Conservation (phyloP, 2,888 invertebrate genomes). For the Lasius fuliginosus region DNA sequence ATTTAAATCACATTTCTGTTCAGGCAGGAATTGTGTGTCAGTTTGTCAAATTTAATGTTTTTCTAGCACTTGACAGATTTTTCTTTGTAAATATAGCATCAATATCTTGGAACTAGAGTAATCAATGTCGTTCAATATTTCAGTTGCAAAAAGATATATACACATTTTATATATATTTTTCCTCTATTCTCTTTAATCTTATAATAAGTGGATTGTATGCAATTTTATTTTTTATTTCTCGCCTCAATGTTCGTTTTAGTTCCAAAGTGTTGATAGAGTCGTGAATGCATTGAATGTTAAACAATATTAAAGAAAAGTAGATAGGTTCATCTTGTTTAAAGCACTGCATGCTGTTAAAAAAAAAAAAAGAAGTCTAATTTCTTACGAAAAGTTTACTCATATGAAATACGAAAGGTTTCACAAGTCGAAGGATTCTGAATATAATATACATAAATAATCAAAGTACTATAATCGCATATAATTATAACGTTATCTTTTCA, state of each 20-base stretch:
- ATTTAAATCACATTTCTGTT: constrained; percentile 28
- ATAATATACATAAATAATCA: constrained; percentile 11
- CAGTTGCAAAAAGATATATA: not conserved
- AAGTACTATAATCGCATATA: not conserved
- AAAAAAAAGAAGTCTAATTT: not conserved
- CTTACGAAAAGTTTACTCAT: not conserved
- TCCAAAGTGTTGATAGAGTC: constrained; percentile 36
- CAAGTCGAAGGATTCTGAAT: not conserved
- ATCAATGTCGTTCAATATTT: not conserved
- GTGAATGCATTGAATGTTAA: constrained; percentile 27
- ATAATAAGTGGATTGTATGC: not conserved
- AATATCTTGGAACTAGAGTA: constrained; percentile 31
- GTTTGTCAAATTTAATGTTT: constrained; percentile 53
- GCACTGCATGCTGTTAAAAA: constrained; percentile 39
- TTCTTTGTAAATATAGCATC: constrained; percentile 21
- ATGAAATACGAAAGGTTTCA: not conserved
- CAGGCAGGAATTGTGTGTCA: constrained; percentile 31
- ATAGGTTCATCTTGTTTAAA: constrained; percentile 22
- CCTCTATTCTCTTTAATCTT: not conserved
- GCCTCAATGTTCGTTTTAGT: not conserved
- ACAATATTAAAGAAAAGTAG: constrained; percentile 9
- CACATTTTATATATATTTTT: not conserved
- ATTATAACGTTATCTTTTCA: not conserved
- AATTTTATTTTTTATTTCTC: constrained; percentile 1
- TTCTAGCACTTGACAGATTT: constrained; percentile 51